Evolutionary conservation across 2,797 vertebrate species (phyloP).

Genomic region (Notoglanidium macrostoma): DNA sequence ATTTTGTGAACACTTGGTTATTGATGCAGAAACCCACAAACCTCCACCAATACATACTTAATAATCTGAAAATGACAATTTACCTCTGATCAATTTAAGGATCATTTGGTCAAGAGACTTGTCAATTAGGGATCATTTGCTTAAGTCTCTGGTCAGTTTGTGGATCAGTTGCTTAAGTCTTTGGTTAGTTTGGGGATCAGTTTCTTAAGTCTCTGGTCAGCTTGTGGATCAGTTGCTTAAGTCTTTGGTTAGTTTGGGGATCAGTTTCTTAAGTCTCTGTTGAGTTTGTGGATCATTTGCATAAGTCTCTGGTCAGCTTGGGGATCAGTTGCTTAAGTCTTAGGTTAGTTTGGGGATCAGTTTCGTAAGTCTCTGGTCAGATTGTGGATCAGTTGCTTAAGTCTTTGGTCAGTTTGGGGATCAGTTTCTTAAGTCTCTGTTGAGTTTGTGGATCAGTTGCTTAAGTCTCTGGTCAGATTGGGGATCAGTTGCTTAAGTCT

Average conservation of each 20-base stretch:
- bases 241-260: neutral
- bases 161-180: neutral
- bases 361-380: neutral
- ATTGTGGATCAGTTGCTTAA: neutral
- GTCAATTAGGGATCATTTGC: neutral
- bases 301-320: neutral
- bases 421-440: neutral
- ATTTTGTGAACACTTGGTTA: neutral
- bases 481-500: neutral
- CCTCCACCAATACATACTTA: neutral
- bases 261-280: neutral
- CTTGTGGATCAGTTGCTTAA: neutral
- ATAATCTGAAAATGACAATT: neutral
- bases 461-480: neutral
- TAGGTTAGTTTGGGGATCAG: neutral
- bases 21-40: neutral
- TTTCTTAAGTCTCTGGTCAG: neutral
- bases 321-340: neutral
- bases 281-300: neutral
- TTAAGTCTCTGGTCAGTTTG: neutral
- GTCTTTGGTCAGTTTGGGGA: neutral
- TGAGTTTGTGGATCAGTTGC: neutral
- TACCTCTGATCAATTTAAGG: too few relatives aligned
- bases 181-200: neutral
- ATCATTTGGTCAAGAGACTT: neutral